Evolutionary conservation across 1,140 invertebrate species (phyloP).

Genomic region (Bombyx mandarina): DNA sequence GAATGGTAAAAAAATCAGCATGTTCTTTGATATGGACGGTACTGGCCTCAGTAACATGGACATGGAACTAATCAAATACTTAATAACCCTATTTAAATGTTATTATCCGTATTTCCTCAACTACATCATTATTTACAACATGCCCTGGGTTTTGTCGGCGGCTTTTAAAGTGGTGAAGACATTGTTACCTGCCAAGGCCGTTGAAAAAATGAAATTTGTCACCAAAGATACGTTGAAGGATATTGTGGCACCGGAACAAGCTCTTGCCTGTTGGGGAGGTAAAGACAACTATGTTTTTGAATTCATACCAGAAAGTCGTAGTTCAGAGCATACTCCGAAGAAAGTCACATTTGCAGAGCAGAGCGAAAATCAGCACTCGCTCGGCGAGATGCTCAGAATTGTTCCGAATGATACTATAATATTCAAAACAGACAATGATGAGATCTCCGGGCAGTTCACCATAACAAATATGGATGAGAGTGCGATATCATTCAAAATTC

Average conservation of each 20-base stretch:
- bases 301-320: slow-evolving; percentile 76
- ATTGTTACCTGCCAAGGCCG: slow-evolving; percentile 89
- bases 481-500: slow-evolving; percentile 82
- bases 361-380: slow-evolving; percentile 43
- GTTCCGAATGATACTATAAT: slow-evolving; percentile 74
- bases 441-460: slow-evolving; percentile 75
- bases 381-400: slow-evolving; percentile 65
- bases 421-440: slow-evolving; percentile 76
- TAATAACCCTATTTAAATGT: slow-evolving; percentile 88
- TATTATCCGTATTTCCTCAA: slow-evolving; percentile 94
- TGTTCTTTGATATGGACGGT: slow-evolving; percentile 92
- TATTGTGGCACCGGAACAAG: slow-evolving; percentile 82
- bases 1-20: slow-evolving; percentile 83
- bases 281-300: slow-evolving; percentile 81
- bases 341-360: slow-evolving; percentile 69
- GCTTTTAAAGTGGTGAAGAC: slow-evolving; percentile 94
- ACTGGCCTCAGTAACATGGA: slow-evolving; percentile 90
- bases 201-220: slow-evolving; percentile 92
- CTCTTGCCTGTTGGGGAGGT: slow-evolving; percentile 88
- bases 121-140: slow-evolving; percentile 93
- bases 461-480: slow-evolving; percentile 78
- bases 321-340: slow-evolving; percentile 58
- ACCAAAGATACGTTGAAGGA: slow-evolving; percentile 83
- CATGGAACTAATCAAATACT: slow-evolving; percentile 87
- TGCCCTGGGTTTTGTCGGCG: slow-evolving; percentile 95